Conservation (phyloP, 2,797 vertebrate genomes). For the Eulemur mongoz region DNA sequence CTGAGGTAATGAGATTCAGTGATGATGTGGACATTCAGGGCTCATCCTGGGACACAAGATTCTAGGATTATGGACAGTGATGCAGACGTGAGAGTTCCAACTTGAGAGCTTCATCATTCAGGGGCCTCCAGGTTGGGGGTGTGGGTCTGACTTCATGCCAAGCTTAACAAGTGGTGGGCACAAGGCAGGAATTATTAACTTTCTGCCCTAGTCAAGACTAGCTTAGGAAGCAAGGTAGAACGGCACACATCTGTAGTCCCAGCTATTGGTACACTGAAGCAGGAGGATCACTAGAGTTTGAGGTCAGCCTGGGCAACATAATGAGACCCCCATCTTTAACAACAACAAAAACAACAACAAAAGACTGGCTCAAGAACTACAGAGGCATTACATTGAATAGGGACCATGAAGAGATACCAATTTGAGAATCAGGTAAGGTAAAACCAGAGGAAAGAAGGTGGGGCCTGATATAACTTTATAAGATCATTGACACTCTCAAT, state of each 20-base stretch:
- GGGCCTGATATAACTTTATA: not conserved
- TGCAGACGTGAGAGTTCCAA: not conserved
- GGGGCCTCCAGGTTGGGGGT: not conserved
- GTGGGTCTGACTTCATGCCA: not conserved
- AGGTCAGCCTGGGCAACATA: not conserved
- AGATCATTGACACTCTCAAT: not conserved
- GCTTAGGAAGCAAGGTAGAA: not conserved
- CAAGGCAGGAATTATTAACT: not conserved
- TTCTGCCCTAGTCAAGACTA: not conserved
- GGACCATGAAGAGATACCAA: not conserved
- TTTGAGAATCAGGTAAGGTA: not conserved
- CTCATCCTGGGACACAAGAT: not conserved
- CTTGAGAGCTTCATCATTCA: not conserved
- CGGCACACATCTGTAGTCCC: not conserved
- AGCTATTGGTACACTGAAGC: not conserved
- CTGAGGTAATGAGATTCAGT: not conserved
- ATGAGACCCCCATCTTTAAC: not conserved
- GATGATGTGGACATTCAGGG: not conserved
- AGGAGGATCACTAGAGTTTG: not conserved
- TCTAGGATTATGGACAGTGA: not conserved
- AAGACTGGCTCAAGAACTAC: constrained; percentile 1
- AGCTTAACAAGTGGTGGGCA: not conserved
- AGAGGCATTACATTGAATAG: not conserved
- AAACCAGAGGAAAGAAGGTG: not conserved
- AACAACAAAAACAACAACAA: not conserved